A percentile compares a stretch with the other conserved stretches of the same genome.
Evolutionary conservation across 2,888 invertebrate species (phyloP).

Genomic region (Polymixis lichenea): DNA sequence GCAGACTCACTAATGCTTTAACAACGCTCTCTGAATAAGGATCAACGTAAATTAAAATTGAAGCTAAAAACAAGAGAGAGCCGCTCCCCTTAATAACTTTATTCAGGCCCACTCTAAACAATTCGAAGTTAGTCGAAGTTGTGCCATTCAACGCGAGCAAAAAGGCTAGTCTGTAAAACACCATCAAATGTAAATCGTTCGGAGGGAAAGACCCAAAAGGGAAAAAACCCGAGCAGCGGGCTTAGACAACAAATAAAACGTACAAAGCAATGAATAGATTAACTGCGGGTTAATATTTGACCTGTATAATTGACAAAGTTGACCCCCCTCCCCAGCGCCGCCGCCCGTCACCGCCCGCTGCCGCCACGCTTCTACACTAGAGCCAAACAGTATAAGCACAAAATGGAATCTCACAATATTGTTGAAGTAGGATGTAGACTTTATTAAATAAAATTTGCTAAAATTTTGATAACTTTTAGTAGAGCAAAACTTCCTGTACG

Average conservation of each 20-base stretch:
- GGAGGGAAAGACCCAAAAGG: no score
- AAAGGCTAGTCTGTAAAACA: conserved; percentile 71
- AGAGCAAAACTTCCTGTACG: neutral
- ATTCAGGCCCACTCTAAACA: conserved; percentile 63
- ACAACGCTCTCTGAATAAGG: conserved; percentile 48
- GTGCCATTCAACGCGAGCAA: conserved; percentile 52
- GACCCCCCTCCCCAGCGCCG: conserved; percentile 22
- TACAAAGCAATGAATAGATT: conserved; percentile 76
- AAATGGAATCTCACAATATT: neutral
- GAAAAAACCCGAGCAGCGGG: conserved; percentile 61
- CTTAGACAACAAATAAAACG: conserved; percentile 74
- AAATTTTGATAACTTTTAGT: neutral
- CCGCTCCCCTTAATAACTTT: conserved; percentile 58
- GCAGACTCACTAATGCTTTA: neutral
- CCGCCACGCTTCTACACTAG: neutral
- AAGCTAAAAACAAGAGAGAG: conserved; percentile 39
- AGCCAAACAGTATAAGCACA: neutral
- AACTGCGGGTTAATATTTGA: conserved; percentile 74
- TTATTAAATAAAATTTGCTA: neutral
- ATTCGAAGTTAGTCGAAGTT: conserved; percentile 67
- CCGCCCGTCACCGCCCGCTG: conserved; percentile 20
- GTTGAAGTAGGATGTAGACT: neutral
- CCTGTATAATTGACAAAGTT: conserved; percentile 77
- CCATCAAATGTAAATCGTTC: conserved; percentile 74
- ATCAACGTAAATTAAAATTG: conserved; percentile 33